These are phyloP conservation scores for Leptobrachium ailaonicum DNA, from an alignment of 2,113 vertebrate genomes.

Conservation along the genomic window DNA sequence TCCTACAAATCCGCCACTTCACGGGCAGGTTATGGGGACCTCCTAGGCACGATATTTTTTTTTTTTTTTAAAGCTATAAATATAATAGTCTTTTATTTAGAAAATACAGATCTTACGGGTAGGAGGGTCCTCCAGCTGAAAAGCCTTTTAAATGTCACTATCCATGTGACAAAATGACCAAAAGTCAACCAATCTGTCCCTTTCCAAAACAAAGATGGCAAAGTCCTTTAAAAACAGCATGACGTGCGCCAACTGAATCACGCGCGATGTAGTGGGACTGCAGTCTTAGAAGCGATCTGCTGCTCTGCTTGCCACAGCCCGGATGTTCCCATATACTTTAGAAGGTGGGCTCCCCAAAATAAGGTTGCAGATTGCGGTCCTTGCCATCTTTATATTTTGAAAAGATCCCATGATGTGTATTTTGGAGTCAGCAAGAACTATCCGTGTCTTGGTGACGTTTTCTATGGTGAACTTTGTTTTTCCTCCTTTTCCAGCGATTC, in stretches of 20 bases:
- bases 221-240: not conserved
- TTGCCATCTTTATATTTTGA: slow-evolving; percentile 97
- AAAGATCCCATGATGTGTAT: slow-evolving; percentile 96
- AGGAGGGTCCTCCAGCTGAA: no score
- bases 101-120: no score
- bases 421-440: slow-evolving; percentile 90
- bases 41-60: no score
- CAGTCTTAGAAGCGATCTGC: slow-evolving; percentile 86
- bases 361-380: slow-evolving; percentile 95
- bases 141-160: no score
- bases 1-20: no score
- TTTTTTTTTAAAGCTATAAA: no score
- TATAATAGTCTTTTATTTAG: no score
- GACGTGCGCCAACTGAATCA: no score
- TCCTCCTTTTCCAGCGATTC: slow-evolving; percentile 95
- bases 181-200: no score
- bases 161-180: no score
- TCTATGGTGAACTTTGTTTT: slow-evolving; percentile 99
- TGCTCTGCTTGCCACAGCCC: slow-evolving; percentile 88
- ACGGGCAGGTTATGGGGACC: no score
- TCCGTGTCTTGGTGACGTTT: slow-evolving; percentile 93
- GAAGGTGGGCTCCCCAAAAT: slow-evolving; percentile 97
- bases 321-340: slow-evolving; percentile 95
- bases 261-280: not conserved
- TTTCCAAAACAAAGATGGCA: not conserved